Evolutionary conservation across 2,888 invertebrate genomes (phyloP).

Genomic region (Pollenia griseotomentosa): DNA sequence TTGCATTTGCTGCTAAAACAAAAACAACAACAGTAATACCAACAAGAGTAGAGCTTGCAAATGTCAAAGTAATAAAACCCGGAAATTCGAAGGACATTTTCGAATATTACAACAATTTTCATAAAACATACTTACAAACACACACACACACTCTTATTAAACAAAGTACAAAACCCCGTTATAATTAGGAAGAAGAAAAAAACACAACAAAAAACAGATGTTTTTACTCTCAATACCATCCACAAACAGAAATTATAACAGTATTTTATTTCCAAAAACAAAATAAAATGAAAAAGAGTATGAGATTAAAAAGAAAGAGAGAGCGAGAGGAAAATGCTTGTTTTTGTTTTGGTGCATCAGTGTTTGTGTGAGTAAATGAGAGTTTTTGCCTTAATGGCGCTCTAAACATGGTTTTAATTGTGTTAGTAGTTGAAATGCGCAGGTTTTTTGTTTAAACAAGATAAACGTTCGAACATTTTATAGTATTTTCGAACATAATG

Average conservation of each 20-base stretch:
- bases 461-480: neutral
- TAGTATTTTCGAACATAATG: conserved; percentile 73
- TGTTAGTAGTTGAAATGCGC: conserved; percentile 49
- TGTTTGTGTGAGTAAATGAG: conserved; percentile 5
- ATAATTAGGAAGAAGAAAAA: conserved; percentile 39
- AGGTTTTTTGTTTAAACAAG: conserved; percentile 34
- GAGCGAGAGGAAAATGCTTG: conserved; percentile 7
- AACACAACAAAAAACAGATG: conserved; percentile 60
- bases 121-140: neutral
- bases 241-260: conserved; percentile 58
- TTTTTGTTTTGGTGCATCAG: neutral
- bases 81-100: conserved; percentile 83
- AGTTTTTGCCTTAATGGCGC: conserved; percentile 28
- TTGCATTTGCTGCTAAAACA: conserved; percentile 14
- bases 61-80: conserved; percentile 83
- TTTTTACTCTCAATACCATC: conserved; percentile 56
- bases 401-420: conserved; percentile 36
- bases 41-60: conserved; percentile 74
- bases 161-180: neutral
- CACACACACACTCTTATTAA: neutral
- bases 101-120: conserved; percentile 73
- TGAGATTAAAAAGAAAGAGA: neutral
- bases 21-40: conserved; percentile 16
- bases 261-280: neutral
- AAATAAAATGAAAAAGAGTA: neutral